phyloP scores from a whole-genome alignment of 1,140 invertebrate genomes.

The Leptinotarsa defecta region DNA sequence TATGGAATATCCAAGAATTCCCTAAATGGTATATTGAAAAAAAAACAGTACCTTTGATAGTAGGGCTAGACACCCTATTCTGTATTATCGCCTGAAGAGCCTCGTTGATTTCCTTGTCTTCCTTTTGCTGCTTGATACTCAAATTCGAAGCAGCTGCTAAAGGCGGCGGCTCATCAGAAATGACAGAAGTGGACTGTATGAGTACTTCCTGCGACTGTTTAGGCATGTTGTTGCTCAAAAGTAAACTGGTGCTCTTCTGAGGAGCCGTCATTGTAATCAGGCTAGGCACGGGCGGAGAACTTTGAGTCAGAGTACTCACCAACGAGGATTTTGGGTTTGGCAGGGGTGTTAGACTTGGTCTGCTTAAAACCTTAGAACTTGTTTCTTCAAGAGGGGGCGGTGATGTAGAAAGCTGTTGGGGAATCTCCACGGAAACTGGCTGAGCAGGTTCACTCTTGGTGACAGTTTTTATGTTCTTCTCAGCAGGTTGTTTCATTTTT shows the following conservation, averaged over 20 bases:
- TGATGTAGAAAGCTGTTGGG: not conserved
- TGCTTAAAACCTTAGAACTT: slow-evolving; percentile 11
- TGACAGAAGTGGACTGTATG: slow-evolving; percentile 11
- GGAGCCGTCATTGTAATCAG: slow-evolving; percentile 32
- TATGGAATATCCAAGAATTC: too few species aligned
- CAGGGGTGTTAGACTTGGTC: not conserved
- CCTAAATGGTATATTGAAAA: too few species aligned
- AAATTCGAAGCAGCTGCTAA: slow-evolving; percentile 10
- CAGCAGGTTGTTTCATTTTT: slow-evolving; percentile 58
- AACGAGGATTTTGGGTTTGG: slow-evolving; percentile 27
- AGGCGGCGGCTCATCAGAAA: slow-evolving; percentile 19
- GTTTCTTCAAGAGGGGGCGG: not conserved
- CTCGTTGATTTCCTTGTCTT: slow-evolving; percentile 49
- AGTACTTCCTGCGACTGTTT: slow-evolving; percentile 22
- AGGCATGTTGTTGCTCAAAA: slow-evolving; percentile 39
- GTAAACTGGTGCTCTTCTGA: slow-evolving; percentile 37
- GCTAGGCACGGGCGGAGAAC: slow-evolving; percentile 23
- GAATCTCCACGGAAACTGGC: not conserved
- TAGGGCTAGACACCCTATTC: slow-evolving; percentile 34
- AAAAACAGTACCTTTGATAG: slow-evolving; percentile 25
- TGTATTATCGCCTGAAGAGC: slow-evolving; percentile 46
- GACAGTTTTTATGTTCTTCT: slow-evolving; percentile 37
- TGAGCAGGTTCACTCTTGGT: not conserved
- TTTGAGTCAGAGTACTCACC: not conserved
- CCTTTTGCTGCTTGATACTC: slow-evolving; percentile 26